These are phyloP conservation scores for Engystomops pustulosus DNA, from an alignment of 2,113 vertebrate species.

Conservation along the genomic window DNA sequence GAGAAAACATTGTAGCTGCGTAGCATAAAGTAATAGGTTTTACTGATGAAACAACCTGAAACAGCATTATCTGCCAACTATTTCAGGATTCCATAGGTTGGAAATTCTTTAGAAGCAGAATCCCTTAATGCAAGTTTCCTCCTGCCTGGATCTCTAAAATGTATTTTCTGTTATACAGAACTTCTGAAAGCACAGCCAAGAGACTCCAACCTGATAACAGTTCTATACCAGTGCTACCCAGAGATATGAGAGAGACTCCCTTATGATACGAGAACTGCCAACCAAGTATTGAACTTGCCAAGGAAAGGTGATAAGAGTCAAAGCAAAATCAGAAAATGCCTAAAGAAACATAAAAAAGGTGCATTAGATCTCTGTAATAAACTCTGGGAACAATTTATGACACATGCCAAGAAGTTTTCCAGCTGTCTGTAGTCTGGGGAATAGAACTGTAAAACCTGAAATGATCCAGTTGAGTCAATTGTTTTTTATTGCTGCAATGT, in stretches of 20 bases:
- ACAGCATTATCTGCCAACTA: conserved; percentile 45
- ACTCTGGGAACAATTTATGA: conserved; percentile 46
- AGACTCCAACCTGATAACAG: conserved; percentile 56
- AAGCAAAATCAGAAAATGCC: conserved; percentile 48
- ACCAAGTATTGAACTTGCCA: conserved; percentile 53
- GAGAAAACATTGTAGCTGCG: background rate
- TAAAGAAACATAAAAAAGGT: conserved; percentile 54
- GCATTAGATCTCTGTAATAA: conserved; percentile 51
- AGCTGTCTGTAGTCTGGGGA: conserved; percentile 37
- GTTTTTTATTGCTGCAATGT: conserved; percentile 45
- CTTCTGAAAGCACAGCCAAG: conserved; percentile 47
- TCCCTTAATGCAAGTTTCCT: conserved; percentile 53
- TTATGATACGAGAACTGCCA: conserved; percentile 55
- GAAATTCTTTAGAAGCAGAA: conserved; percentile 48
- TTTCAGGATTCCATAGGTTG: conserved; percentile 52
- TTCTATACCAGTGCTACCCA: conserved; percentile 53
- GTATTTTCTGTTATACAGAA: conserved; percentile 57
- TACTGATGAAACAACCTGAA: conserved; percentile 48
- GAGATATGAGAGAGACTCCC: conserved; percentile 56
- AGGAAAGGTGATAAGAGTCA: conserved; percentile 59
- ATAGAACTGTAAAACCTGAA: conserved; percentile 51
- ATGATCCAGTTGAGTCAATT: conserved; percentile 40
- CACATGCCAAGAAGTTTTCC: conserved; percentile 45
- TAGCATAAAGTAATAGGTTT: conserved; percentile 22
- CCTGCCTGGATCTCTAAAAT: conserved; percentile 46